Evolutionary conservation across 2,888 invertebrate genomes (phyloP).

Genomic region (Meta bourneti): DNA sequence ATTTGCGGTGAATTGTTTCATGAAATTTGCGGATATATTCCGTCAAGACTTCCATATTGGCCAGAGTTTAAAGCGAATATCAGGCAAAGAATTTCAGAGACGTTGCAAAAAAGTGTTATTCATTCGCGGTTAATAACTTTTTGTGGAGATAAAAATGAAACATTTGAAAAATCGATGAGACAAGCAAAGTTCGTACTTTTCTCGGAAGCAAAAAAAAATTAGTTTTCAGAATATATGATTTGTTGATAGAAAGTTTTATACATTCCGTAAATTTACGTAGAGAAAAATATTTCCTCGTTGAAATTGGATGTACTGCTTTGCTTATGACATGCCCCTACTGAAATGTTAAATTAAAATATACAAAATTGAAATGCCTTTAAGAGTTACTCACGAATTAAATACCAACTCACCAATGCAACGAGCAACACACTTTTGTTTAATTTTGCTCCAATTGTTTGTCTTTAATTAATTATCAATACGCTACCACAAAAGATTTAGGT

Average conservation of each 20-base stretch:
- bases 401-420: background rate
- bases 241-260: conserved; percentile 9
- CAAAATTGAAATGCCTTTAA: background rate
- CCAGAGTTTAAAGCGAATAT: background rate
- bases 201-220: background rate
- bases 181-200: conserved; percentile 6
- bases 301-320: no score
- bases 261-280: background rate
- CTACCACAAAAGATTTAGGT: no score
- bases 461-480: no score
- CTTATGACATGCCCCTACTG: background rate
- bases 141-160: conserved; percentile 2
- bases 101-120: conserved; percentile 12
- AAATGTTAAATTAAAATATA: background rate
- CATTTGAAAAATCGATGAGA: conserved; percentile 31
- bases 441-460: no score
- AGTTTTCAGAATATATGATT: conserved; percentile 19
- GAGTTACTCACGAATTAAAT: background rate
- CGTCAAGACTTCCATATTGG: conserved; percentile 4
- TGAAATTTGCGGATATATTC: conserved; percentile 15
- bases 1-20: conserved; percentile 51
- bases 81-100: background rate
- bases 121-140: conserved; percentile 7
- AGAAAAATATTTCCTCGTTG: background rate
- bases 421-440: background rate